Evolutionary conservation across 2,797 vertebrate genomes (phyloP).

Genomic region (Sus cebifrons): DNA sequence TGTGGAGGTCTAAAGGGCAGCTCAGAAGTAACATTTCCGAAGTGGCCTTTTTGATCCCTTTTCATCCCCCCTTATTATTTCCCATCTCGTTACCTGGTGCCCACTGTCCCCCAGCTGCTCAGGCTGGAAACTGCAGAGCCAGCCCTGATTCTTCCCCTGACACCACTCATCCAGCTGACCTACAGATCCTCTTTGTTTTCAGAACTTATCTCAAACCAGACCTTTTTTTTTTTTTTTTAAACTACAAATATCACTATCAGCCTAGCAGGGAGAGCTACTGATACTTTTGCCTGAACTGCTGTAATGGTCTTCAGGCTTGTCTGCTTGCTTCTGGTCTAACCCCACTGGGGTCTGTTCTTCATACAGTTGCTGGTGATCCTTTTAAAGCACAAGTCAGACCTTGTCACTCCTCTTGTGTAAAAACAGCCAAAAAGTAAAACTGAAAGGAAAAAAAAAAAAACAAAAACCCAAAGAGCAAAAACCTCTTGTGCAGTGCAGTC

Average conservation of each 20-base stretch:
- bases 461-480: neutral
- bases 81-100: accelerated
- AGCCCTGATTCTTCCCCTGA: neutral
- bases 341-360: neutral
- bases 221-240: neutral
- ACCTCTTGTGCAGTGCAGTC: neutral
- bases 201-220: neutral
- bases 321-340: neutral
- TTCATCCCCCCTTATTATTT: accelerated
- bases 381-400: neutral
- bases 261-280: neutral
- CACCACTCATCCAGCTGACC: accelerated
- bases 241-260: accelerated
- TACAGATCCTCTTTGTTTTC: neutral
- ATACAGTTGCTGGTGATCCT: neutral
- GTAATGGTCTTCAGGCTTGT: neutral
- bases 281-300: neutral
- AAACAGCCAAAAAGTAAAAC: neutral
- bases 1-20: neutral
- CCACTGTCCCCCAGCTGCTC: accelerated
- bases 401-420: neutral
- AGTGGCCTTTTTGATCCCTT: neutral
- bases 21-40: neutral
- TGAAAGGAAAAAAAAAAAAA: neutral
- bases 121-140: neutral